Evolutionary conservation across 2,888 invertebrate genomes (phyloP), one percentile per base, ranked within the genome.

Genomic region (Eurois occulta): DNA sequence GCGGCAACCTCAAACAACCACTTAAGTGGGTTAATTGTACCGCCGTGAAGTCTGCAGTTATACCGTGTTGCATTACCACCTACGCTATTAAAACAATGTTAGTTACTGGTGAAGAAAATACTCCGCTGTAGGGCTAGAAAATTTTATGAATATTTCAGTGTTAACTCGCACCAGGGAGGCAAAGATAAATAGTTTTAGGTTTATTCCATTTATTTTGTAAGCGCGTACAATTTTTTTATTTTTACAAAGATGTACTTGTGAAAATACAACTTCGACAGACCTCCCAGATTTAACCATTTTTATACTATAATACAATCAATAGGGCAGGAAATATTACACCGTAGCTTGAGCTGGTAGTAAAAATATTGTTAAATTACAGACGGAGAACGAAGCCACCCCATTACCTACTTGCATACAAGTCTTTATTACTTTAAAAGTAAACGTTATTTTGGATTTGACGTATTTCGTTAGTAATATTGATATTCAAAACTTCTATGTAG

Each of bases 21-120:
- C 72, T 77, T 81, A 88, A 85, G 81, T 88, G 76, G 78, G 88
- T 85, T 88, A 88, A 87, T 81, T 81, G 77, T 70, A 58, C 79
- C 68, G 67, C 71, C 58, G 62, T 48, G 65, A 80, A 80, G 38
- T 38, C 77, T 76, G 80, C 86, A 84, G 52, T 75, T 86, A 73
- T 52, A 78, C 75, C 62, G 13, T 21, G 70, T 46, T 78, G 70
- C 68, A 78, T 52, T 79, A 72, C 62, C 60, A 65, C 68, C 60
- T 69, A 43, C 62, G 7, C 66, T 65, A 76, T 66, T 58, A 35
- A 68, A 77, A 67, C 64, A 55, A 67, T 62, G 68, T 62, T 35
- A 78, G 55, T 48, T 43, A 3, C 43, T 43, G 16, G 38, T 16
- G 3, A 80, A 35, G 58, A 65, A 72, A 58, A 52, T 52, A 28